Evolutionary conservation across 1,140 invertebrate species (phyloP).

Genomic region (Holotrichia oblita): DNA sequence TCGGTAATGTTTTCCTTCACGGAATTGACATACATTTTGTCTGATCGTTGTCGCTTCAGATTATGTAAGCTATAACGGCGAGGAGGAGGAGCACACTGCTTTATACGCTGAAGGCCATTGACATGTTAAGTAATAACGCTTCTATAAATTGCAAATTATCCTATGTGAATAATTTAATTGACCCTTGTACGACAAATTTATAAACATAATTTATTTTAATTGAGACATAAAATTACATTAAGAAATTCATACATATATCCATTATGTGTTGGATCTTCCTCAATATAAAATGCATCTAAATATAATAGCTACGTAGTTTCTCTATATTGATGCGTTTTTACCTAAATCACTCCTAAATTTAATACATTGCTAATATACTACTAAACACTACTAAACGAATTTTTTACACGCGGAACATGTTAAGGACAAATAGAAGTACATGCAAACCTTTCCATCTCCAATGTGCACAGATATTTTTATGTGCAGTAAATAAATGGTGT

Average conservation of each 20-base stretch:
- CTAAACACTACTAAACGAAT: too few species aligned
- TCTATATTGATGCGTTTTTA: too few species aligned
- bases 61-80: background rate
- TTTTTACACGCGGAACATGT: too few species aligned
- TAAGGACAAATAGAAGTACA: too few species aligned
- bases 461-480: too few species aligned
- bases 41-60: background rate
- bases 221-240: background rate
- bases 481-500: too few species aligned
- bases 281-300: too few species aligned
- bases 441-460: too few species aligned
- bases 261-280: background rate
- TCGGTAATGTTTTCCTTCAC: slow-evolving; percentile 1
- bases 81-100: slow-evolving; percentile 1
- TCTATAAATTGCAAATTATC: slow-evolving; percentile 13
- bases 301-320: too few species aligned
- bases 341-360: too few species aligned
- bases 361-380: too few species aligned
- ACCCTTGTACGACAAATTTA: slow-evolving; percentile 23
- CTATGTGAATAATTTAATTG: slow-evolving; percentile 23
- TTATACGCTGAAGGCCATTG: slow-evolving; percentile 19
- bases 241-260: background rate
- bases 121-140: slow-evolving; percentile 30
- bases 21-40: slow-evolving; percentile 30
- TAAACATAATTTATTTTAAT: slow-evolving; percentile 22